Conservation (phyloP, 2,888 invertebrate genomes). For the Apodemia duryi region DNA sequence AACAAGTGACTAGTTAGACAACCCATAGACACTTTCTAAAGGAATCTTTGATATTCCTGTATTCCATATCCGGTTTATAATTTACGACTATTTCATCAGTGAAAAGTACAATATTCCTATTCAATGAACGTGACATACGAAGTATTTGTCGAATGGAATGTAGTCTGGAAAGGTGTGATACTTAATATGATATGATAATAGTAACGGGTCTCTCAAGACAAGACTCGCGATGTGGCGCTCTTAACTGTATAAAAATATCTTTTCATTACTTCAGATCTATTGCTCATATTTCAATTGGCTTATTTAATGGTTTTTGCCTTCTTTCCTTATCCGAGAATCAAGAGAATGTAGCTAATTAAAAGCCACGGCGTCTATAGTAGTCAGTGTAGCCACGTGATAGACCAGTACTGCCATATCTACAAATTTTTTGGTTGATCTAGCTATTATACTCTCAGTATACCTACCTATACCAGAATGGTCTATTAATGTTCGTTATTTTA, state of each 20-base stretch:
- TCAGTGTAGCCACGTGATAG: no score
- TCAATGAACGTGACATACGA: background rate
- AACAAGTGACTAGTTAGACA: no score
- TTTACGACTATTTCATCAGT: background rate
- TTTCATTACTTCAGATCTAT: background rate
- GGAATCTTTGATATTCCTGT: background rate
- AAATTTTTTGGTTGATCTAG: no score
- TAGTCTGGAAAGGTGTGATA: background rate
- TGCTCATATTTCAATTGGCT: background rate
- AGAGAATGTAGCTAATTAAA: no score
- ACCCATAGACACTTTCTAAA: background rate
- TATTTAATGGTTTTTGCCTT: background rate
- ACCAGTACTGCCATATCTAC: no score
- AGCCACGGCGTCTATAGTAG: no score
- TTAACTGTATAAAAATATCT: background rate
- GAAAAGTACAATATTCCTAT: background rate
- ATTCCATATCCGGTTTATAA: background rate
- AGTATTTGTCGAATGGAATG: background rate
- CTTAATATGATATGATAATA: background rate
- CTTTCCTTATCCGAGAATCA: background rate
- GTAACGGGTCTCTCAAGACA: background rate
- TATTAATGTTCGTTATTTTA: no score
- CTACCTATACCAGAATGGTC: no score
- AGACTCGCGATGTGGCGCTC: constrained; percentile 2
- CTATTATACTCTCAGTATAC: no score